phyloP scores from a whole-genome alignment of 2,797 vertebrate genomes.

The Lithobates sylvaticus region DNA sequence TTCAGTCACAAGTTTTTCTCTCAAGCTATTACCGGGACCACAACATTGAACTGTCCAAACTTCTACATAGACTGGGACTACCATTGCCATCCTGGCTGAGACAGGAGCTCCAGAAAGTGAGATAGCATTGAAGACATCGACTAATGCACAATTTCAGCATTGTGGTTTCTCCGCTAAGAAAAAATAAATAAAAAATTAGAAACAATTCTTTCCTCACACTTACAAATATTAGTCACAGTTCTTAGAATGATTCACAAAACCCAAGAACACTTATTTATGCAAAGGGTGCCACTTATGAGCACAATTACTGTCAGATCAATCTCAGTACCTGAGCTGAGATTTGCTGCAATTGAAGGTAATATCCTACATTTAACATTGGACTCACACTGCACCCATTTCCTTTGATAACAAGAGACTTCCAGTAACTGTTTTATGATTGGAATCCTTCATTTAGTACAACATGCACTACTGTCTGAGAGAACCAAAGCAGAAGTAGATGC shows the following conservation, averaged over 20 bases:
- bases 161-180: conserved; percentile 49
- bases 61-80: conserved; percentile 93
- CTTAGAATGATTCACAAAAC: conserved; percentile 61
- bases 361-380: conserved; percentile 43
- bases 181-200: not conserved
- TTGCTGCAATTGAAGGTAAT: conserved; percentile 40
- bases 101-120: conserved; percentile 96
- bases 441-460: conserved; percentile 60
- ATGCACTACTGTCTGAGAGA: conserved; percentile 64
- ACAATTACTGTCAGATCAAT: conserved; percentile 60
- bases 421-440: conserved; percentile 58
- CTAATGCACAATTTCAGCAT: conserved; percentile 17
- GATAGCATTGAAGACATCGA: conserved; percentile 72
- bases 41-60: conserved; percentile 95
- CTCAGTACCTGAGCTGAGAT: conserved; percentile 56
- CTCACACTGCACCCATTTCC: conserved; percentile 43
- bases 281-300: conserved; percentile 60
- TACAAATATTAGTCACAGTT: conserved; percentile 66
- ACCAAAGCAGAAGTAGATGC: conserved; percentile 63
- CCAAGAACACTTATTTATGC: conserved; percentile 48
- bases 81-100: conserved; percentile 95
- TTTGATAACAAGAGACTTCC: conserved; percentile 56
- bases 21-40: conserved; percentile 96
- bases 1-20: conserved; percentile 89
- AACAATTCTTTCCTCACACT: conserved; percentile 57